Evolutionary conservation across 2,888 invertebrate genomes (phyloP), one percentile per base, ranked within the genome.

Genomic region (Leptothorax acervorum): DNA sequence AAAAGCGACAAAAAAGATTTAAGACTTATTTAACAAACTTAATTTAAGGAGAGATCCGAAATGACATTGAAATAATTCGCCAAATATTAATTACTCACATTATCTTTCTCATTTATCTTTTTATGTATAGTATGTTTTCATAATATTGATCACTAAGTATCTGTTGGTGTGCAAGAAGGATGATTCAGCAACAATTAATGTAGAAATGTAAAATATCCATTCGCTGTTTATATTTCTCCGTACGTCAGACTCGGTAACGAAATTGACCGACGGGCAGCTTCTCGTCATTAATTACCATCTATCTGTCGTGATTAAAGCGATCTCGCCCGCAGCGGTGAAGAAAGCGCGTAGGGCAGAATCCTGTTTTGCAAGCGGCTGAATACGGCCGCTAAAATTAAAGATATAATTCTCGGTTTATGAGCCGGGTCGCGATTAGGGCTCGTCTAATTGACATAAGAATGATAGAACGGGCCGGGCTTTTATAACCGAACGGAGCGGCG

Each of bases 401-500:
- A 85, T 55, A 75, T 89, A 86, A 87, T 82, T 87, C 86, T 70
- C 88, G 89, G 87, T 93, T 93, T 93, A 94, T 93, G 93, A 91
- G 87, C 89, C 92, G 91, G 86, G 87, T 92, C 93, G 91, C 92
- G 92, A 93, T 93, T 92, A 93, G 90, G 90, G 90, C 89, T 87
- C 88, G 76, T 90, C 88, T 92, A 93, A 93, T 93, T 92, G 94
- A 94, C 94, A 93, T 93, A 93, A 93, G 92, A 94, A 93, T 91
- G 89, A 92, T 92, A 91, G 83, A 88, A 88, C 78, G 88, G 66
- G 53, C 15, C 76, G 53, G 82, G 82, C 75, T 81, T 70, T 66
- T 84, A 81, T 63, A 82, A 70, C 70, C 45, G 62, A 53, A 31
- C 73, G 79, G 83, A 23, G 65, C 55, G 48, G 53, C 63, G 83